These are phyloP conservation scores for Rhadinocentrus ornatus DNA, from an alignment of 2,797 vertebrate species.

Conservation along the genomic window DNA sequence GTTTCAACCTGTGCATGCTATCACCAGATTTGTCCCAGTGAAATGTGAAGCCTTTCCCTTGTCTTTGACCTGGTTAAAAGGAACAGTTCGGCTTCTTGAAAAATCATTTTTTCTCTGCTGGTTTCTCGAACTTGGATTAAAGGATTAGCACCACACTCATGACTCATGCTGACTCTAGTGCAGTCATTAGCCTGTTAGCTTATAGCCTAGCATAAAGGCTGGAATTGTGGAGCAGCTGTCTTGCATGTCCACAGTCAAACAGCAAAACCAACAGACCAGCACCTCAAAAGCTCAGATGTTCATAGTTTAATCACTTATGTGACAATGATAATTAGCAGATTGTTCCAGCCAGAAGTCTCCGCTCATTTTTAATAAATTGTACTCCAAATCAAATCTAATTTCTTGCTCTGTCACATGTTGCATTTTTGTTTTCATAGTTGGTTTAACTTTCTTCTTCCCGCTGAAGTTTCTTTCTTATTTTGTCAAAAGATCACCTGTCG, in stretches of 20 bases:
- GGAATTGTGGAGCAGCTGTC: not conserved
- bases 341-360: not conserved
- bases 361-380: too few relatives aligned
- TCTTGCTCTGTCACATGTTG: not conserved
- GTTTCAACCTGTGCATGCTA: constrained; percentile 6
- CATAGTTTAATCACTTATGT: not conserved
- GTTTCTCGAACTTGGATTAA: not conserved
- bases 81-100: not conserved
- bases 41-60: not conserved
- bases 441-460: not conserved
- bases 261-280: not conserved
- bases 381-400: constrained; percentile 4
- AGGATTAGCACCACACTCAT: not conserved
- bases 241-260: too few relatives aligned
- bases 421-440: constrained; percentile 20
- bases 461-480: not conserved
- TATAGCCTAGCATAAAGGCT: not conserved
- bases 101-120: constrained; percentile 5
- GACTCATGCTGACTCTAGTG: not conserved
- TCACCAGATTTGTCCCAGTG: constrained; percentile 5
- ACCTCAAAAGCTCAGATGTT: not conserved
- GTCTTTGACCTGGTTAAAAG: constrained; percentile 25
- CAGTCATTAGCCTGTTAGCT: not conserved
- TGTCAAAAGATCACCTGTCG: not conserved
- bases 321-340: not conserved